Evolutionary conservation across 2,888 invertebrate genomes (phyloP), one percentile per base, ranked within the genome.

Genomic region (Netelia virgata): DNA sequence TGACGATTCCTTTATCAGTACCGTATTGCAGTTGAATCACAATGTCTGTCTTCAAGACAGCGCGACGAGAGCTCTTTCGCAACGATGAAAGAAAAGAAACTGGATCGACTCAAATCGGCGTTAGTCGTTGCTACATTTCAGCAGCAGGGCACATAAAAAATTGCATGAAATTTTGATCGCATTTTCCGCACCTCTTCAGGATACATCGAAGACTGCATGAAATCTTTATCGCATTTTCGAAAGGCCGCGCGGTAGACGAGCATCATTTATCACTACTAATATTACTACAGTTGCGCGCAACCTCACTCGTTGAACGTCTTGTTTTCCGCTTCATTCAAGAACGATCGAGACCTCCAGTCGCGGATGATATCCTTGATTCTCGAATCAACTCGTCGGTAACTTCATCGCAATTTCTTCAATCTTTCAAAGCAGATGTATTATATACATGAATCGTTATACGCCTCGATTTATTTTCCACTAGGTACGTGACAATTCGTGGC

Each of bases 201-300:
- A 8, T 16, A 11, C 63, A 23, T 14, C n/a, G 55, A 55, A 72
- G 82, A 83, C 74, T 69, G 69, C 57, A 74, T 64, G 36, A 63
- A 74, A 78, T 74, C 83, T 78, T 74, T 83, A 79, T 69, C 73
- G 78, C 43, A 43, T 68, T 72, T 69, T 53, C 78, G 28, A 47
- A 69, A 77, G 47, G 69, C 50, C 36, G 74, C 14, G 8, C 43
- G 66, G 6, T 47, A 20, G 55, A 47, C 68, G 57, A 59, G 47
- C 59, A 59, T 36, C 55, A 50, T 53, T 66, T 66, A 64, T 53
- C n/a, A 36, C 18, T 75, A 20, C 23, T 43, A 66, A 5, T 66
- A 47, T 18, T 50, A 47, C 28, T 23, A 53, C 41, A 57, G 76
- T 69, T 75, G 77, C 70, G 64, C 74, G 53, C 77, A 72, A 84